These are phyloP conservation scores for Sciaenops ocellatus DNA, from an alignment of 2,797 vertebrate species.

Conservation along the genomic window DNA sequence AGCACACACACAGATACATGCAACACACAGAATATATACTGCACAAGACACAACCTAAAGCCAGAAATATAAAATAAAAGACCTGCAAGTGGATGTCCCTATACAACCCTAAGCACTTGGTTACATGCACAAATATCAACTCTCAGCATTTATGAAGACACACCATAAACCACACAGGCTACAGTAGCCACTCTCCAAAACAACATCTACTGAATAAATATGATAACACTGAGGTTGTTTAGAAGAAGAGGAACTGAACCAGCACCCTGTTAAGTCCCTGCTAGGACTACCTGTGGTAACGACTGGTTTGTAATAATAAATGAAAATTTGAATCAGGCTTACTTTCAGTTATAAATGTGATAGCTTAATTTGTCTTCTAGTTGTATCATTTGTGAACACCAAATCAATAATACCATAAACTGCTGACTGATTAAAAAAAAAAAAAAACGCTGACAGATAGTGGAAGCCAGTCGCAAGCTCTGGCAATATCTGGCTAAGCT, in stretches of 20 bases:
- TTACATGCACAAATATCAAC: neutral
- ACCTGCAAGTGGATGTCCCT: neutral
- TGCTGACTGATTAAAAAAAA: slow-evolving; percentile 1
- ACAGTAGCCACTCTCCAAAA: neutral
- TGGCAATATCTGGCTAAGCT: neutral
- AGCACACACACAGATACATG: neutral
- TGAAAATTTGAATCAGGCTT: neutral
- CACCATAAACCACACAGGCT: neutral
- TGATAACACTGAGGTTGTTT: slow-evolving; percentile 8
- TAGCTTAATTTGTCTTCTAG: neutral
- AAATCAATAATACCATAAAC: slow-evolving; percentile 16
- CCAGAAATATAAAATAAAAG: neutral
- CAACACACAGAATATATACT: slow-evolving; percentile 10
- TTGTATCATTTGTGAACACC: neutral
- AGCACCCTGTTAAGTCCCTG: neutral
- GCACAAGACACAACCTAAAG: neutral
- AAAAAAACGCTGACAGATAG: neutral
- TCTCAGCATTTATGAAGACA: neutral
- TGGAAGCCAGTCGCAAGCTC: neutral
- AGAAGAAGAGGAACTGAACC: neutral
- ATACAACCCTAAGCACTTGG: neutral
- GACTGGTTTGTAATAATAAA: neutral
- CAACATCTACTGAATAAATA: slow-evolving; percentile 30
- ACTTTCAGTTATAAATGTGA: neutral
- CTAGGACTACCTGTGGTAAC: neutral